Evolutionary conservation across 2,888 invertebrate genomes (phyloP).

Genomic region (Escarpia spicata): DNA sequence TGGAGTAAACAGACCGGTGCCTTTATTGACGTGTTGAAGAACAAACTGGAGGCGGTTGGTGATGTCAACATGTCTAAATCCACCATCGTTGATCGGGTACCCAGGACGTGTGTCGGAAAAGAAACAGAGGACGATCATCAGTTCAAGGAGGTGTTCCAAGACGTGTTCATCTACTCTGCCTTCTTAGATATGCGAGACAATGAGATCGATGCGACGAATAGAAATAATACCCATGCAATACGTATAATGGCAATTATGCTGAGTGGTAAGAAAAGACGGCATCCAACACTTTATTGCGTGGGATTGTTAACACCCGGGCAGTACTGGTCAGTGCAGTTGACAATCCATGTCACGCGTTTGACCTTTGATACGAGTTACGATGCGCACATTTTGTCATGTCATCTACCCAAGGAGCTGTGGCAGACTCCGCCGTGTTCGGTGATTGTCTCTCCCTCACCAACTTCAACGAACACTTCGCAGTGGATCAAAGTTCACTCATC

Average conservation of each 20-base stretch:
- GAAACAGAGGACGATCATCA: conserved; percentile 21
- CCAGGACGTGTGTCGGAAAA: too few relatives aligned
- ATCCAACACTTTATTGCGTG: conserved; percentile 13
- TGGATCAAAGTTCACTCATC: too few relatives aligned
- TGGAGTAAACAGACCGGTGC: too few relatives aligned
- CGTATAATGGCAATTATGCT: conserved; percentile 39
- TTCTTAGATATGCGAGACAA: conserved; percentile 52
- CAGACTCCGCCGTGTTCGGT: conserved; percentile 17
- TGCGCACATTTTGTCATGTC: conserved; percentile 60
- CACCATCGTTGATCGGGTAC: too few relatives aligned
- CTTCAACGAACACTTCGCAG: too few relatives aligned
- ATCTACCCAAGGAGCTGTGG: conserved; percentile 42
- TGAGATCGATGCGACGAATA: conserved; percentile 43
- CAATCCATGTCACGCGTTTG: conserved; percentile 60
- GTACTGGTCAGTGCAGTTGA: background rate
- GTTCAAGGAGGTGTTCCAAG: conserved; percentile 43
- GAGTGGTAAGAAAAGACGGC: background rate
- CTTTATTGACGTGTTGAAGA: too few relatives aligned
- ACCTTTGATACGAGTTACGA: conserved; percentile 58
- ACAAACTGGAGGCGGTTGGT: too few relatives aligned
- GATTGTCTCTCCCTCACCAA: conserved; percentile 13
- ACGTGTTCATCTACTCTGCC: conserved; percentile 52
- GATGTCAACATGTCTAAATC: too few relatives aligned
- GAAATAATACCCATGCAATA: conserved; percentile 27
- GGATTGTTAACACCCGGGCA: too few relatives aligned